These are phyloP conservation scores for Heliangelus exortis DNA, from an alignment of 2,797 vertebrate genomes.

Conservation along the genomic window DNA sequence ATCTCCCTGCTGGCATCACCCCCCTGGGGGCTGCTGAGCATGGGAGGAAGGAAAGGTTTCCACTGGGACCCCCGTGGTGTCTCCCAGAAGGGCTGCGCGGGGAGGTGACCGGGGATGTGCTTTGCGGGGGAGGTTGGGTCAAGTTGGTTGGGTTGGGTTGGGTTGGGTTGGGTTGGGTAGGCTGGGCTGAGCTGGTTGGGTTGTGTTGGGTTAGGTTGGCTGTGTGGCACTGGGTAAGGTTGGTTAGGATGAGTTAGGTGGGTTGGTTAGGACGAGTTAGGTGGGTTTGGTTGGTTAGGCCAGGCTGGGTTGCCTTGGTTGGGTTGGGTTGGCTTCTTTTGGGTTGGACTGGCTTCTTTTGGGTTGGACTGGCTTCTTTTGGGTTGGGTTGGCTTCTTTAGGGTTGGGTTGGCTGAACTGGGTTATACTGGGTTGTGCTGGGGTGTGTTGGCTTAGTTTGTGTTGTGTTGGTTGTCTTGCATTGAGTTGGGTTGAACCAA, in stretches of 20 bases:
- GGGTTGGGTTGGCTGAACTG: too few species aligned
- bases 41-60: neutral
- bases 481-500: neutral
- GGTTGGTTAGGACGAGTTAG: neutral
- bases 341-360: neutral
- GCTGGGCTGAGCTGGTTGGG: neutral
- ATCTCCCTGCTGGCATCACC: conserved; percentile 12
- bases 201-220: neutral
- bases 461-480: neutral
- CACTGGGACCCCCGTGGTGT: neutral
- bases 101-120: too few species aligned
- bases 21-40: neutral
- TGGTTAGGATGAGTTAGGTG: neutral
- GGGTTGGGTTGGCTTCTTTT: neutral
- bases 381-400: too few species aligned
- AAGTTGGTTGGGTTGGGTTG: neutral
- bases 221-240: neutral
- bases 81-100: neutral
- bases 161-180: neutral
- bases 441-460: neutral
- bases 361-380: neutral
- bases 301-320: too few species aligned
- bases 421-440: neutral
- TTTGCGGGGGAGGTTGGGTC: neutral
- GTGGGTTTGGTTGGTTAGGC: neutral